Evolutionary conservation across 2,113 vertebrate genomes (phyloP).

Genomic region (Odontophorus gujanensis): DNA sequence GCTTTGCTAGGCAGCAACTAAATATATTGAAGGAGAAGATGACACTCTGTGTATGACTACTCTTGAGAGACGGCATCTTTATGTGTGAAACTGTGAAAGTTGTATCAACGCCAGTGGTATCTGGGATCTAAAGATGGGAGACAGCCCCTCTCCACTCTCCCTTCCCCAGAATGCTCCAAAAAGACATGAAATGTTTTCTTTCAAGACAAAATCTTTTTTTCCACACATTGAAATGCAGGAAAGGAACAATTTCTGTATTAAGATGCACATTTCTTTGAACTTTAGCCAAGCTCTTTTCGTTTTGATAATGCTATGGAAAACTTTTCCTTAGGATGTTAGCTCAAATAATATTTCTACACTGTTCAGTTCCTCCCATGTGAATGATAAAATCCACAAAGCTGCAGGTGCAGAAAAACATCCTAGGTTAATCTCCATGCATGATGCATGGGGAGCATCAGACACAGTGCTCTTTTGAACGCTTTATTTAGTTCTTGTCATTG

Average conservation of each 20-base stretch:
- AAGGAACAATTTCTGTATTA: neutral
- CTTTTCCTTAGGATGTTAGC: neutral
- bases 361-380: neutral
- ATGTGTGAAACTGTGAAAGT: conserved; percentile 9
- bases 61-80: neutral
- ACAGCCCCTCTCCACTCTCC: neutral
- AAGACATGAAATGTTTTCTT: neutral
- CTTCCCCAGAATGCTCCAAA: neutral
- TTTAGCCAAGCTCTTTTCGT: neutral
- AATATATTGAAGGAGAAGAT: neutral
- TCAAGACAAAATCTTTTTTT: neutral
- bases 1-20: neutral
- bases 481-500: neutral
- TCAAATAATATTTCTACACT: neutral
- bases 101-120: neutral
- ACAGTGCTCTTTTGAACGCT: neutral
- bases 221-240: neutral
- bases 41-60: neutral
- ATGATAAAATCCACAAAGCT: neutral
- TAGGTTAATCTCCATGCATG: neutral
- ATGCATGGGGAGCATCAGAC: neutral
- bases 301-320: no score
- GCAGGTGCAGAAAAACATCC: neutral
- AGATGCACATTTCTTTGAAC: neutral
- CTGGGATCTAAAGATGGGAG: neutral